Conservation (phyloP, 2,888 invertebrate genomes). For the Leptogaster cylindrica region DNA sequence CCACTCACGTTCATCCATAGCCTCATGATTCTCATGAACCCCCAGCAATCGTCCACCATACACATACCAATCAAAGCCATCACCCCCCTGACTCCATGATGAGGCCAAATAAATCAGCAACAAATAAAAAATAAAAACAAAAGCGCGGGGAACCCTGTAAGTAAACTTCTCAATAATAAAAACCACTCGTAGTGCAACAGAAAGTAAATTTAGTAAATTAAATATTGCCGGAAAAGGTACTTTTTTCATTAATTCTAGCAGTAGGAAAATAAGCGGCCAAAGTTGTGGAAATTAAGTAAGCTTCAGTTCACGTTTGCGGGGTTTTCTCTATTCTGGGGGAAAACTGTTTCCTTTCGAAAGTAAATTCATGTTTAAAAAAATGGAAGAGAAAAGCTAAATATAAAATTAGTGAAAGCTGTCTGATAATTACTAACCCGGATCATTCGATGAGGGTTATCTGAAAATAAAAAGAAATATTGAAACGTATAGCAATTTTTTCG, state of each 20-base stretch:
- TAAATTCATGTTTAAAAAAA: too few species aligned
- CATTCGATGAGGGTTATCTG: neutral
- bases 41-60: too few species aligned
- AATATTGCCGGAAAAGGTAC: constrained; percentile 29
- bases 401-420: constrained; percentile 9
- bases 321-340: neutral
- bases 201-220: constrained; percentile 33
- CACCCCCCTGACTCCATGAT: neutral
- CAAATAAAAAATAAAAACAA: neutral
- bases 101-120: constrained; percentile 7
- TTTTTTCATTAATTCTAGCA: constrained; percentile 30
- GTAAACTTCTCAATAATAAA: constrained; percentile 26
- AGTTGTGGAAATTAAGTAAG: constrained; percentile 32
- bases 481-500: too few species aligned
- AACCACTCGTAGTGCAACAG: constrained; percentile 31
- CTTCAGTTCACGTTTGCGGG: constrained; percentile 1
- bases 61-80: neutral
- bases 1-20: neutral
- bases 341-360: neutral
- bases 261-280: constrained; percentile 25
- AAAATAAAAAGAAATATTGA: too few species aligned
- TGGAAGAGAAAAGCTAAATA: too few species aligned
- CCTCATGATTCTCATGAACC: neutral
- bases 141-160: constrained; percentile 8
- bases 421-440: constrained; percentile 4